A percentile compares a stretch with the other conserved stretches of the same genome.
These are phyloP conservation scores for Rhinolophus sinicus DNA, from an alignment of 2,113 vertebrate genomes.

Conservation along the genomic window DNA sequence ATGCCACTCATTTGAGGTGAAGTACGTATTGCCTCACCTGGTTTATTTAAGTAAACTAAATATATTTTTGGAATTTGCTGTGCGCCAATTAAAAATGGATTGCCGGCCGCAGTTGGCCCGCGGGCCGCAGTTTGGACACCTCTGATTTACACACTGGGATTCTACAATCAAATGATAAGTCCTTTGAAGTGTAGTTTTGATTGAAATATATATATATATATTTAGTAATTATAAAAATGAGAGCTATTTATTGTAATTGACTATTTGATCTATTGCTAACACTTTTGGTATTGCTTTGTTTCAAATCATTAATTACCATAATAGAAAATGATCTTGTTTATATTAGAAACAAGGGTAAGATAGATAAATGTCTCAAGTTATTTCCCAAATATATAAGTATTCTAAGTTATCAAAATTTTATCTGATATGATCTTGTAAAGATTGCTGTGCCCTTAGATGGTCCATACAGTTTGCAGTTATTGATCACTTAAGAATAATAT, in stretches of 20 bases:
- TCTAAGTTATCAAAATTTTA: neutral
- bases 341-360: neutral
- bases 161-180: neutral
- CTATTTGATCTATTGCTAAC: neutral
- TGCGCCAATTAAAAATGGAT: no score
- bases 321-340: constrained; percentile 11
- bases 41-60: no score
- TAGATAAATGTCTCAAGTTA: neutral
- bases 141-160: neutral
- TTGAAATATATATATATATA: neutral
- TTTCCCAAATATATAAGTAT: neutral
- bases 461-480: neutral
- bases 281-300: neutral
- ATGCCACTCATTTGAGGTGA: no score
- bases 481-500: neutral
- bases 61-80: no score
- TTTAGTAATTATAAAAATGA: neutral
- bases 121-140: no score
- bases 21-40: no score
- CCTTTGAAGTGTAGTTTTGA: neutral
- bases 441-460: neutral
- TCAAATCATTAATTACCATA: neutral
- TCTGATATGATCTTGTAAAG: neutral
- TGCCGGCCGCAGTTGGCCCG: no score
- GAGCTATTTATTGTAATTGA: neutral